Evolutionary conservation across 2,113 vertebrate genomes (phyloP).

Genomic region (Falcunculus frontatus): DNA sequence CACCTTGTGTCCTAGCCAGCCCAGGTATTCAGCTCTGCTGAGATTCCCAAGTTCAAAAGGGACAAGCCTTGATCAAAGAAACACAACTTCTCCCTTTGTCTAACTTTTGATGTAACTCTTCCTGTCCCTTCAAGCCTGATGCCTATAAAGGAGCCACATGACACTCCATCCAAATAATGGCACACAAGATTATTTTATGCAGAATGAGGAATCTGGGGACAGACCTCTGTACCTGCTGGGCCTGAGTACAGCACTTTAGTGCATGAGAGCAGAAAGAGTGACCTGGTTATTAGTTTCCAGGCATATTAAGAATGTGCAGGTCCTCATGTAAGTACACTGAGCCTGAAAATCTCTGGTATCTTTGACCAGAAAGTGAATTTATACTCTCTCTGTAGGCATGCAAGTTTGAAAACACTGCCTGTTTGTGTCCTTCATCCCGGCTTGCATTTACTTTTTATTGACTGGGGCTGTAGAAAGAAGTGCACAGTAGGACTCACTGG

Average conservation of each 20-base stretch:
- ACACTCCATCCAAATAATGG: neutral
- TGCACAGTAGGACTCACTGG: neutral
- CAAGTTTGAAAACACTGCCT: neutral
- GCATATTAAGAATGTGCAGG: neutral
- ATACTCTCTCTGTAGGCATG: neutral
- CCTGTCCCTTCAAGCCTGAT: neutral
- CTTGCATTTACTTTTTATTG: neutral
- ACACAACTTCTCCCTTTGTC: neutral
- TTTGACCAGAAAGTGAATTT: neutral
- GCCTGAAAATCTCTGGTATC: neutral
- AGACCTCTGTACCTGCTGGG: neutral
- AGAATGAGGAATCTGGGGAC: neutral
- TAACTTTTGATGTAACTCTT: neutral
- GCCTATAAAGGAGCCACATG: neutral
- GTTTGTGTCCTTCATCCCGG: neutral
- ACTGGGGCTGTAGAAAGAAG: neutral
- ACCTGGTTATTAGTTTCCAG: neutral
- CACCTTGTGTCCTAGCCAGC: neutral
- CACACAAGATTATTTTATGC: neutral
- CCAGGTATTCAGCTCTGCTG: neutral
- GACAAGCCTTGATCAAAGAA: neutral
- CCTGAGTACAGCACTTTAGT: neutral
- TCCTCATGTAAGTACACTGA: neutral
- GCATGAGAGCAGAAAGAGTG: neutral
- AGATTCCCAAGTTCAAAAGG: neutral